phyloP scores from a whole-genome alignment of 64 coral and sea anemone species.

The Stichodactyla helianthus region DNA sequence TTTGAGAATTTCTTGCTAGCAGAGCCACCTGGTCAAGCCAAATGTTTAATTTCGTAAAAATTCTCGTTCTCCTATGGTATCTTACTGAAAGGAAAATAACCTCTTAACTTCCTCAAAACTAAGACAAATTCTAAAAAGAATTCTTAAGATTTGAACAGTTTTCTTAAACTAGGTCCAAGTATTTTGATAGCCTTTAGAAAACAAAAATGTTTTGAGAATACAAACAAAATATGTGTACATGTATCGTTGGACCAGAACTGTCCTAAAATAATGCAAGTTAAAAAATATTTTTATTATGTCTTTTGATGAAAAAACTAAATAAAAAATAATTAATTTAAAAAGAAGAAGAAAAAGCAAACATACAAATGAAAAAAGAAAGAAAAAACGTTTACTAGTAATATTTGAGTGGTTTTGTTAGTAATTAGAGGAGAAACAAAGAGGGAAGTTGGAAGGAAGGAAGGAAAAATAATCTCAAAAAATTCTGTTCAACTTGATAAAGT shows the following conservation, averaged over 20 bases:
- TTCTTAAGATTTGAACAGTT: neutral
- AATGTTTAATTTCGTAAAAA: neutral
- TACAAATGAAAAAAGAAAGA: neutral
- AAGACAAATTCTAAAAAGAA: neutral
- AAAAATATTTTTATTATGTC: neutral
- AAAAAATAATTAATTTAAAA: no score
- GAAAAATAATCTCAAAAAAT: no score
- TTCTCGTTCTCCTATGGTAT: neutral
- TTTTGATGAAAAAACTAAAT: no score
- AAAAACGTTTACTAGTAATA: no score
- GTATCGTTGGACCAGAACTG: no score
- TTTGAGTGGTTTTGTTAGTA: no score
- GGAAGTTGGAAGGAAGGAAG: no score
- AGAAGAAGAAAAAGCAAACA: neutral
- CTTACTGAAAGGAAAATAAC: neutral
- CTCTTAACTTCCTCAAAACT: neutral
- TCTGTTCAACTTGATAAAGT: no score
- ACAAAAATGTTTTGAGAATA: neutral
- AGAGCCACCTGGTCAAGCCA: neutral
- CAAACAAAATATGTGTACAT: neutral
- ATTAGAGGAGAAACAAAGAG: no score
- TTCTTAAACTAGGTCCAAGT: neutral
- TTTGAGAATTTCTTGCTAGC: neutral
- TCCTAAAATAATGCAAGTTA: neutral
- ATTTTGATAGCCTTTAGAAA: neutral